Conservation (phyloP, 1,140 invertebrate species). For the Monochamus saltuarius region DNA sequence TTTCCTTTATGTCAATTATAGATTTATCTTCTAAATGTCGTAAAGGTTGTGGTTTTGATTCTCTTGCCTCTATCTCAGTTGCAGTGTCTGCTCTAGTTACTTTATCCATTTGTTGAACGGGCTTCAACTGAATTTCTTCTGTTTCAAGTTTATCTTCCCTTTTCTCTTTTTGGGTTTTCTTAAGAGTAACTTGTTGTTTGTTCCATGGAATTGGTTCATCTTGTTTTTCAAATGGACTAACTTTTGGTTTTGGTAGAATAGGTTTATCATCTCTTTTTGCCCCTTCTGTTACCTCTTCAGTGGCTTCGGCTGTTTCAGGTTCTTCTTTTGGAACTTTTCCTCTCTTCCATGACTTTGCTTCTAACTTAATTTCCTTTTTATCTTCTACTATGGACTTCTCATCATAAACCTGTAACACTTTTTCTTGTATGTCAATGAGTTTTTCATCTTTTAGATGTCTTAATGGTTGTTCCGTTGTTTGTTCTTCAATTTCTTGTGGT, state of each 20-base stretch:
- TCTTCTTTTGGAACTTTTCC: conserved; percentile 53
- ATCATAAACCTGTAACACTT: not conserved
- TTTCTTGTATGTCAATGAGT: conserved; percentile 9
- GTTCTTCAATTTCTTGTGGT: not conserved
- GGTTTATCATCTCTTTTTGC: conserved; percentile 10
- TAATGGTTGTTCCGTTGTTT: not conserved
- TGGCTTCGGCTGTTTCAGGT: conserved; percentile 55
- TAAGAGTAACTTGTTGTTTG: conserved; percentile 50
- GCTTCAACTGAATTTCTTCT: conserved; percentile 14
- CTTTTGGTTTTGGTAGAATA: conserved; percentile 5
- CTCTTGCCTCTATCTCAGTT: not conserved
- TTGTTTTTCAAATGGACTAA: conserved; percentile 28
- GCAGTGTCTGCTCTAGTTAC: not conserved
- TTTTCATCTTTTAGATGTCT: conserved; percentile 20
- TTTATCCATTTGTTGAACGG: conserved; percentile 4
- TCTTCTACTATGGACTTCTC: not conserved
- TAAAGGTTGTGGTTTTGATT: conserved; percentile 14
- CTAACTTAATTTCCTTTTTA: not conserved
- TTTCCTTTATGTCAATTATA: conserved; percentile 3
- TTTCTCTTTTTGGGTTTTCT: conserved; percentile 48
- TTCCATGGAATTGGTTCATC: conserved; percentile 48
- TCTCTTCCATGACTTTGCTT: conserved; percentile 2
- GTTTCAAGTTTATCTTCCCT: conserved; percentile 43
- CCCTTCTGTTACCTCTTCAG: not conserved
- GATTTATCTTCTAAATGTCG: conserved; percentile 10